Base-by-base conservation (phyloP, 2,888 invertebrate species). In the Dione juno region DNA sequence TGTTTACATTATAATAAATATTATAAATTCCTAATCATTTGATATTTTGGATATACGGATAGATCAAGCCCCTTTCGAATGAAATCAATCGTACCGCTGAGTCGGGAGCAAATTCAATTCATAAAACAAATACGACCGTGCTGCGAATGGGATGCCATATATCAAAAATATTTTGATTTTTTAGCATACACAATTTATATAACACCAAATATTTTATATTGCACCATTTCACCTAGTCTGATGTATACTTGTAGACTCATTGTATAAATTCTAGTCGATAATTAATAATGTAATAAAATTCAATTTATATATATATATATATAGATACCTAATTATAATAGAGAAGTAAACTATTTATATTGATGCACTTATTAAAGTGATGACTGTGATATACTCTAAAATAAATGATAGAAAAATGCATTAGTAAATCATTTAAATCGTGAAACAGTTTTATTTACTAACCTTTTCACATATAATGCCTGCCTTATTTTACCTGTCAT, bases 361-460 rank as follows among this genome's bases (percentile, higher is more conserved):
- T 86, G 83, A 87, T 85, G 88, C 90, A 92, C 90, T 91, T 89
- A 85, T 83, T 92, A 87, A 93, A 91, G 90, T 91, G 91, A 89
- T 86, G 88, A 92, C 92, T 93, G 92, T 93, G 92, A 93, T 93
- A 93, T 92, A 91, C 88, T 89, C 88, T 83, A 89, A 89, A 88
- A 85, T 84, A 81, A 82, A 78, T 75, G 83, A 86, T 85, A 88
- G 84, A 83, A 85, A 86, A 82, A 88, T 85, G 85, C 83, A 88
- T 89, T 89, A 90, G 87, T 87, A 87, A 88, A 87, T 84, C 82
- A 82, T 75, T 74, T 72, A 75, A 78, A 77, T 71, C 59, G 54
- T 63, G 67, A 28, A 63, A 72, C 54, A 64, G 77, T 78, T 79
- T 80, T 74, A 79, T 79, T 80, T 69, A 37, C 9, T 6, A 16